Conservation (phyloP, 2,113 vertebrate genomes). For the Eidolon helvum region DNA sequence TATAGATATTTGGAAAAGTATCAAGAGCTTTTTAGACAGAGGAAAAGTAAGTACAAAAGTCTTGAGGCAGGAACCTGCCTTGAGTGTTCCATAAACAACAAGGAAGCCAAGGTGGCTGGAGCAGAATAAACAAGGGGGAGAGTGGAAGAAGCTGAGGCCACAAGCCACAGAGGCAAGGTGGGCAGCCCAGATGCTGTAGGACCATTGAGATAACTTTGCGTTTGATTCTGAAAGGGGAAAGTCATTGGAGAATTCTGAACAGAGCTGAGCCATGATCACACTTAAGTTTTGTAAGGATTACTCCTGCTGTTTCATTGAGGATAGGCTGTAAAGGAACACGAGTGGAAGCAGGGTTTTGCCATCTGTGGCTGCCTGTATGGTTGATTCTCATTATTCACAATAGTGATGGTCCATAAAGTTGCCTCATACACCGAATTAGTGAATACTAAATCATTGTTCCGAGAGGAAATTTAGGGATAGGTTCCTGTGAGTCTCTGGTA, state of each 20-base stretch:
- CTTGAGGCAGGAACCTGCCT: not conserved
- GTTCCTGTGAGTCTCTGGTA: not conserved
- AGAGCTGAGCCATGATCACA: not conserved
- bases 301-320: not conserved
- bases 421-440: not conserved
- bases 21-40: not conserved
- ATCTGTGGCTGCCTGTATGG: not conserved
- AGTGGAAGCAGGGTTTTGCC: not conserved
- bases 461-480: not conserved
- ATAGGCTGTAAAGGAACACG: not conserved
- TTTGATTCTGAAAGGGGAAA: not conserved
- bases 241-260: not conserved
- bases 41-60: not conserved
- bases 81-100: not conserved
- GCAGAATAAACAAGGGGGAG: not conserved
- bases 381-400: not conserved
- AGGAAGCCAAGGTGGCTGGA: not conserved
- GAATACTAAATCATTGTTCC: not conserved
- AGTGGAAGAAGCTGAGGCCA: not conserved
- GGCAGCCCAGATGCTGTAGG: not conserved
- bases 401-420: not conserved
- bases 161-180: not conserved
- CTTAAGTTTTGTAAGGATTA: not conserved
- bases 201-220: not conserved
- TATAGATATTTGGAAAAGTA: not conserved